A percentile compares a stretch with the other conserved stretches of the same genome.
Evolutionary conservation across 2,113 vertebrate genomes (phyloP).

Genomic region (Mirza zaza): DNA sequence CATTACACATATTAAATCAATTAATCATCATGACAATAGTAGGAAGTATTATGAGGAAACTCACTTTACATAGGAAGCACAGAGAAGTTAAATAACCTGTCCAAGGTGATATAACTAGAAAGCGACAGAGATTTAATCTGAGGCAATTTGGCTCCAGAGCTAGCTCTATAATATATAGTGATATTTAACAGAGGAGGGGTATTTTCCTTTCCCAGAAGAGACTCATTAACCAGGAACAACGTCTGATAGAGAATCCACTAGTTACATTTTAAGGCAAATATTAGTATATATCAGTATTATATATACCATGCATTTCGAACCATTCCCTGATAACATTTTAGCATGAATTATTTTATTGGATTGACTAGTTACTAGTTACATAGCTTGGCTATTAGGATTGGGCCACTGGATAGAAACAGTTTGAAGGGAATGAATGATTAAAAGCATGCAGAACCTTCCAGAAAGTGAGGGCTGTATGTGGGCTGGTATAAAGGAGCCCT

Average conservation of each 20-base stretch:
- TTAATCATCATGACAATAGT: not conserved
- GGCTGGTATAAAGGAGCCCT: not conserved
- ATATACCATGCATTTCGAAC: not conserved
- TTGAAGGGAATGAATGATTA: not conserved
- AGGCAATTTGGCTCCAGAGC: not conserved
- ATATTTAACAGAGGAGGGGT: not conserved
- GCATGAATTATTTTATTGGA: not conserved
- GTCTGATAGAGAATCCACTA: not conserved
- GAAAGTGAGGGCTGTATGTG: not conserved
- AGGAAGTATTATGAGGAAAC: not conserved
- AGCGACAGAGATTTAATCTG: not conserved
- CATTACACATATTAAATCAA: not conserved
- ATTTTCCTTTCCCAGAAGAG: not conserved
- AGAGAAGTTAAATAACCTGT: not conserved
- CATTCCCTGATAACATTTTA: not conserved
- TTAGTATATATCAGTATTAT: not conserved
- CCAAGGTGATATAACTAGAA: not conserved
- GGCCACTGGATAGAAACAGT: not conserved
- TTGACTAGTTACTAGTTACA: not conserved
- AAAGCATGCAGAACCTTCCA: not conserved
- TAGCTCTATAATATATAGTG: not conserved
- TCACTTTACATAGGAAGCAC: not conserved
- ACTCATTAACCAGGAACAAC: not conserved
- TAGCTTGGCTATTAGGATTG: not conserved
- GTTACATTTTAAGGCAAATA: not conserved